Conservation (phyloP, 1,140 invertebrate species). For the Tachypleus tridentatus region DNA sequence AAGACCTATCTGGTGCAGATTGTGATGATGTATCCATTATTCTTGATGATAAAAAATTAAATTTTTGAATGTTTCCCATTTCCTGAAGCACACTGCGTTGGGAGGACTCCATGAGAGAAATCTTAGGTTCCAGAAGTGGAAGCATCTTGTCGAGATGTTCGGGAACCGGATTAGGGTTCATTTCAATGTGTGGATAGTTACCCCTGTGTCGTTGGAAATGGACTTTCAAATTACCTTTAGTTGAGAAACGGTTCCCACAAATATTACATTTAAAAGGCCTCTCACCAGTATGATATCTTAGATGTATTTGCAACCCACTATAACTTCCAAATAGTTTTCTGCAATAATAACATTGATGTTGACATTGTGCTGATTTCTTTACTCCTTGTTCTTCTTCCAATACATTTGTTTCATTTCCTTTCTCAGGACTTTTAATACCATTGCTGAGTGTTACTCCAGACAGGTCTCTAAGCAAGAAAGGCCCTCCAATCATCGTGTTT, state of each 20-base stretch:
- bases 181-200: slow-evolving; percentile 52
- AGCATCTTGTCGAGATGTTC: slow-evolving; percentile 93
- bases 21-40: too few relatives aligned
- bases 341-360: slow-evolving; percentile 94
- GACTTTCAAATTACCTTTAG: slow-evolving; percentile 93
- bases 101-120: too few relatives aligned
- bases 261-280: slow-evolving; percentile 97
- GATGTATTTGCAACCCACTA: slow-evolving; percentile 91
- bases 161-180: slow-evolving; percentile 91
- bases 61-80: too few relatives aligned
- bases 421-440: neutral
- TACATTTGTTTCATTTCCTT: neutral
- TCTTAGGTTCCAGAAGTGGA: slow-evolving; percentile 51
- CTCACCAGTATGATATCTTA: slow-evolving; percentile 91
- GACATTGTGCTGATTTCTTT: slow-evolving; percentile 73
- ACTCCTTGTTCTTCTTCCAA: slow-evolving; percentile 1
- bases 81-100: too few relatives aligned
- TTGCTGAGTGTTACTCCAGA: slow-evolving; percentile 3
- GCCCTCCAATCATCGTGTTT: slow-evolving; percentile 24
- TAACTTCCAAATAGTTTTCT: slow-evolving; percentile 97
- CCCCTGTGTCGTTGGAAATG: slow-evolving; percentile 88
- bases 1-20: too few relatives aligned
- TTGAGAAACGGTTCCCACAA: slow-evolving; percentile 93
- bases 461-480: slow-evolving; percentile 23
- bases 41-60: too few relatives aligned